Evolutionary conservation across 2,888 invertebrate genomes (phyloP), one percentile per base, ranked within the genome.

Genomic region (Agrilus cyanescens): DNA sequence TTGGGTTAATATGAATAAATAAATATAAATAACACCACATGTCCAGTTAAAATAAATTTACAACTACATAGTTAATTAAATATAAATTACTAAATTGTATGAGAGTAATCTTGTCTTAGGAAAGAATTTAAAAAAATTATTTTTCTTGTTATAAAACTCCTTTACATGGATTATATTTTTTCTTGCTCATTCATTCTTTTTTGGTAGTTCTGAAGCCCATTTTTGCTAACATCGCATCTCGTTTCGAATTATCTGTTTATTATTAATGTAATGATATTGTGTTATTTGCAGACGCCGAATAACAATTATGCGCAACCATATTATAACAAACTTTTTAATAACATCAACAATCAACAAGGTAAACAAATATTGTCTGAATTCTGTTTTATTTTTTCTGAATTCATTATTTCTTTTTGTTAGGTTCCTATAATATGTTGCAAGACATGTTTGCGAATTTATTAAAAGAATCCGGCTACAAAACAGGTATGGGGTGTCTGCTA

Each of bases 371-470:
- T 12, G 34, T 39, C 33, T 20, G 12, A 36, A 29, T 38, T 44
- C 12, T 38, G 31, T 40, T 32, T 43, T 38, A 36, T 16, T 40
- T 42, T 35, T 31, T 37, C 25, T 29, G 25, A 35, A 20, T 41
- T 35, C 46, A 20, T 42, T 43, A 37, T 44, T 37, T 32, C 37
- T 43, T 46, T 44, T 46, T 41, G 16, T 30, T 45, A 58, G 58
- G 57, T 56, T 49, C 57, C 40, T 57, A 51, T 56, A 55, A 54
- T 52, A 51, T 59, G 51, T 54, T 59, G 55, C 58, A 59, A 51
- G 59, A 59, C 56, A 58, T 59, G 58, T 57, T 58, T 49, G 52
- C 57, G 48, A 59, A 58, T 56, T 57, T 58, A 50, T 54, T 59
- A 47, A 54, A 55, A 48, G 58, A 59, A 44, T 58, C 56, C 45